These are phyloP conservation scores for Aporophyla lueneburgensis DNA, from an alignment of 2,888 invertebrate species.

Conservation along the genomic window DNA sequence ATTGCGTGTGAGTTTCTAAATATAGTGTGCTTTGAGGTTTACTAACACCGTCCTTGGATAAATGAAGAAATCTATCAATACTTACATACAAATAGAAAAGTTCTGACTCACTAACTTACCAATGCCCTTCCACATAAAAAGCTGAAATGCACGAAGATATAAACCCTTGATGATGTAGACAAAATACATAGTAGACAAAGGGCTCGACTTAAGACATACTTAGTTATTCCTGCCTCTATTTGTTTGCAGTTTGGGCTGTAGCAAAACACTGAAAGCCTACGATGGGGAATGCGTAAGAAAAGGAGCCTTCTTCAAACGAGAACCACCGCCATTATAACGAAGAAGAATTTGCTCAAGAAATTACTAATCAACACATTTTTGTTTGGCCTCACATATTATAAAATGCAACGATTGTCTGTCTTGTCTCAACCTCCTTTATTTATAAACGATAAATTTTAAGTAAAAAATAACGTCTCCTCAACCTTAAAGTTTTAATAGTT, in stretches of 20 bases:
- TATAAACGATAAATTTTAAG: not conserved
- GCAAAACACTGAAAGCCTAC: slow-evolving; percentile 18
- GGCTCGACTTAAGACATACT: not conserved
- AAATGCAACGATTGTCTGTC: not conserved
- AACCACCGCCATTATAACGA: not conserved
- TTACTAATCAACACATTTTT: not conserved
- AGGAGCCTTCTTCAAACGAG: not conserved
- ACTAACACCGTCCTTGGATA: not conserved
- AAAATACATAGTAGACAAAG: not conserved
- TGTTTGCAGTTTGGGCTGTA: slow-evolving; percentile 32
- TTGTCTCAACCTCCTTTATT: not conserved
- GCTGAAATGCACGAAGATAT: not conserved
- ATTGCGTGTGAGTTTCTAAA: slow-evolving; percentile 35
- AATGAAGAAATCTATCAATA: not conserved
- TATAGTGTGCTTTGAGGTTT: not conserved
- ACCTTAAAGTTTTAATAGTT: not conserved
- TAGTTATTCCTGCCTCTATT: not conserved
- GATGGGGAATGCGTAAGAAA: slow-evolving; percentile 24
- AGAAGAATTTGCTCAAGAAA: not conserved
- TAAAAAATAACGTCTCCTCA: not conserved
- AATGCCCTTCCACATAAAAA: not conserved
- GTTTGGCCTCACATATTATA: not conserved
- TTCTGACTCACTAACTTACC: not conserved
- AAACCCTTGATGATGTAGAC: not conserved
- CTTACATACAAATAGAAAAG: too few relatives aligned